Conservation (phyloP, 2,113 vertebrate genomes). For the Pandion haliaetus region DNA sequence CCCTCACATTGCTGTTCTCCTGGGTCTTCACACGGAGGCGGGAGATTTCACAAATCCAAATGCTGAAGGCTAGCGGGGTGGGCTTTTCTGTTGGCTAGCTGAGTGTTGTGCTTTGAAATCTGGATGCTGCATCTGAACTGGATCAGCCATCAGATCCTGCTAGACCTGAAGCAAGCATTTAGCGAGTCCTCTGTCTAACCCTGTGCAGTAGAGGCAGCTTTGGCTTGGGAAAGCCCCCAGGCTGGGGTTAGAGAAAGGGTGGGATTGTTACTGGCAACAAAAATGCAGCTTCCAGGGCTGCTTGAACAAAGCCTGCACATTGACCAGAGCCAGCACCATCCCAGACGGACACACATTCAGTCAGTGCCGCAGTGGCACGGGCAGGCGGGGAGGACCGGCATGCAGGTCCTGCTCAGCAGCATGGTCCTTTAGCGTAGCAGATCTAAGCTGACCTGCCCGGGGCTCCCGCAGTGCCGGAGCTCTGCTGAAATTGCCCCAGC, state of each 20-base stretch:
- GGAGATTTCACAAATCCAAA: background rate
- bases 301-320: background rate
- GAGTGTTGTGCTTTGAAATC: background rate
- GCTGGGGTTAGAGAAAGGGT: background rate
- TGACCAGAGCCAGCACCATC: background rate
- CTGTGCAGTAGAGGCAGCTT: background rate
- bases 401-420: background rate
- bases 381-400: background rate
- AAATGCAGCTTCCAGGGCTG: background rate
- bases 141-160: background rate
- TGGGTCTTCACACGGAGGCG: background rate
- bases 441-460: background rate
- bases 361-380: fast-evolving
- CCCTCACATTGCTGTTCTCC: background rate
- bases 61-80: background rate
- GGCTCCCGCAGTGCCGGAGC: background rate
- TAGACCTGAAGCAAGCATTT: background rate
- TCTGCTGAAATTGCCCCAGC: background rate
- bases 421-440: background rate
- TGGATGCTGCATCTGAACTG: background rate
- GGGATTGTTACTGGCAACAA: background rate
- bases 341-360: fast-evolving
- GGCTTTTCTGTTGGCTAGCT: background rate
- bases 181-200: background rate
- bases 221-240: background rate